Evolutionary conservation across 2,113 vertebrate genomes (phyloP), one percentile per base, ranked within the genome.

Genomic region (Istiophorus platypterus): DNA sequence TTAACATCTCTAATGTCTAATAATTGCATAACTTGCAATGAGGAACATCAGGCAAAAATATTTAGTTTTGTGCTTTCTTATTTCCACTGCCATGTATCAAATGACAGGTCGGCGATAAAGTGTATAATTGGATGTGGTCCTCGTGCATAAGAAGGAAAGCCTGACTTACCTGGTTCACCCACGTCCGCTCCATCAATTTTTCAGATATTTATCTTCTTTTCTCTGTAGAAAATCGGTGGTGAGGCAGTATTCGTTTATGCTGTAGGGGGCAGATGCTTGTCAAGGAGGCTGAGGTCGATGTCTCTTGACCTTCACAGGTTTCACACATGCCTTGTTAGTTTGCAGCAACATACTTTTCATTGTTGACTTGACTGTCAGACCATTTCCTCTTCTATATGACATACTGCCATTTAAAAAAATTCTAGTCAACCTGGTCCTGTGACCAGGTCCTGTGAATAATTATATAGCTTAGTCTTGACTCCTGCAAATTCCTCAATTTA

Each of bases 261-360:
- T 72, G 63, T 15, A 11, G 66, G 54, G 47, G 41, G 49, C 71
- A 88, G 68, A 78, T 10, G 26, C 72, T 61, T 41, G 64, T 71
- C 75, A 74, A 82, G 49, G 45, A 78, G 52, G 73, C 37, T 29
- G 27, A 76, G 81, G 54, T 85, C 18, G 5, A 26, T 67, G 24
- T 80, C 56, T 66, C 59, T 64, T 57, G 75, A 83, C 73, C 54
- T 68, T 41, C 34, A 37, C 20, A n/a, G 37, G 69, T 65, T 68
- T 49, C 11, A 54, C 41, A 2, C 39, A 41, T 67, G 13, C 31
- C 51, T 45, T 61, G 7, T 13, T 39, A 41, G 7, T 54, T 20
- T 29, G 62, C 14, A 64, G 45, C 52, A 61, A 49, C 20, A 54
- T 14, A 59, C 4, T 13, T 68, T 10, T 22, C 42, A n/a, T 37